phyloP scores from a whole-genome alignment of 1,140 invertebrate genomes.

The Rhagoletis pomonella region DNA sequence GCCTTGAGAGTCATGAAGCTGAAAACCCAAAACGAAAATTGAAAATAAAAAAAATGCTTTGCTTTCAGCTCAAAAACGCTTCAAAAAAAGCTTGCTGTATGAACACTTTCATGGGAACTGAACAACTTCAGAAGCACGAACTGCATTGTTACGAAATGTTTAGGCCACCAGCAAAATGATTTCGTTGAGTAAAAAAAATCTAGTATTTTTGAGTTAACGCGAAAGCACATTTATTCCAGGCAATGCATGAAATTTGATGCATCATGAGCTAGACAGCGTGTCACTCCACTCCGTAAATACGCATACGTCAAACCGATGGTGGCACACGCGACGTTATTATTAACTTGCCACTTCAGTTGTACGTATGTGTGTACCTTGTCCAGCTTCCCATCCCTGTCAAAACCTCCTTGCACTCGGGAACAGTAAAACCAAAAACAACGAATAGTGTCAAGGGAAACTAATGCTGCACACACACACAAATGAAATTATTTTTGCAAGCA shows the following conservation, averaged over 20 bases:
- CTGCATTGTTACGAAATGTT: background rate
- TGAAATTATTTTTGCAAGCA: background rate
- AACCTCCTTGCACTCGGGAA: background rate
- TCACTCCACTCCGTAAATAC: background rate
- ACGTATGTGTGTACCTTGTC: no score
- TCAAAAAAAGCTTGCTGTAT: no score
- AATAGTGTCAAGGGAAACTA: no score
- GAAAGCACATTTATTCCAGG: background rate
- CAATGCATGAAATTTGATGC: background rate
- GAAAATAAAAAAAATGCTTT: no score
- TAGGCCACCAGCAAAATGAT: background rate
- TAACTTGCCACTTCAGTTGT: background rate
- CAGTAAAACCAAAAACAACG: background rate
- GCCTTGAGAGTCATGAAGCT: no score
- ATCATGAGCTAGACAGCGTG: background rate
- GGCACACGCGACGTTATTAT: slow-evolving; percentile 18
- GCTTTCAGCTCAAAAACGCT: no score
- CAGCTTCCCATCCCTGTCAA: slow-evolving; percentile 8
- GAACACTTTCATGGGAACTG: no score
- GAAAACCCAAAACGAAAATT: no score
- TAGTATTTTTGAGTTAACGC: background rate
- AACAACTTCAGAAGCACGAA: background rate
- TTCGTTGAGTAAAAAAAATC: background rate
- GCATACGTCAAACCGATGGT: background rate
- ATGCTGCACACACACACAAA: background rate